Base-by-base conservation (phyloP, 2,888 invertebrate species). In the Parnassius apollo region DNA sequence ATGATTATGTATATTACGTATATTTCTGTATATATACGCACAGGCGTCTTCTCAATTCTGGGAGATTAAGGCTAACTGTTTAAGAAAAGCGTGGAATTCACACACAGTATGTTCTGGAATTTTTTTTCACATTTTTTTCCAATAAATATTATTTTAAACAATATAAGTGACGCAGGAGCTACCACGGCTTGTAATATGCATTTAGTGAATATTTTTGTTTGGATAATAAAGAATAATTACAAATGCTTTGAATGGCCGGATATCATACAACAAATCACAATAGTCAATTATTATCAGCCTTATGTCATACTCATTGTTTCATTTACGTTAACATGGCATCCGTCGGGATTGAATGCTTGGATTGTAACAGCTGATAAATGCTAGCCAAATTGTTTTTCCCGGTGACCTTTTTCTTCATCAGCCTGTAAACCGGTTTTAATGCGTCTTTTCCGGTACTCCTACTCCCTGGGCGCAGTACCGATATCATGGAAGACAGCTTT, bases 281-380 rank as follows among this genome's bases (percentile, higher is more conserved):
- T 76, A 69, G 74, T 65, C 74, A 73, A 77, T 77, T 75, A 75
- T 77, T 75, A 75, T 65, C 53, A n/a, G 65, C 64, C 66, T 71
- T 70, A 72, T 71, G 73, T 75, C 75, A 75, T 70, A 65, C 58
- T 67, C 71, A 76, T 77, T 77, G 77, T 78, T 77, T 74, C 67
- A 67, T 65, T 65, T 60, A 59, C 65, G 57, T 64, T 65, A 61
- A 66, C 64, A 60, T 58, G 48, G n/a, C 55, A 54, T 61, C 57
- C 46, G 59, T 57, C 57, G 25, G 12, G 18, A 52, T 46, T 44
- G 57, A 56, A 53, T 44, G 42, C 44, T 48, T 51, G 13, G 56
- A 56, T 62, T 12, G 53, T 49, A 54, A 48, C 18, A 42, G 46
- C 18, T 42, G 46, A 57, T 57, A 51, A 52, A 57, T 35, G 42